Percentiles rank a stretch among this genome's conserved stretches.
Conservation (phyloP, 2,113 vertebrate species). For the Campylomormyrus numenius region DNA sequence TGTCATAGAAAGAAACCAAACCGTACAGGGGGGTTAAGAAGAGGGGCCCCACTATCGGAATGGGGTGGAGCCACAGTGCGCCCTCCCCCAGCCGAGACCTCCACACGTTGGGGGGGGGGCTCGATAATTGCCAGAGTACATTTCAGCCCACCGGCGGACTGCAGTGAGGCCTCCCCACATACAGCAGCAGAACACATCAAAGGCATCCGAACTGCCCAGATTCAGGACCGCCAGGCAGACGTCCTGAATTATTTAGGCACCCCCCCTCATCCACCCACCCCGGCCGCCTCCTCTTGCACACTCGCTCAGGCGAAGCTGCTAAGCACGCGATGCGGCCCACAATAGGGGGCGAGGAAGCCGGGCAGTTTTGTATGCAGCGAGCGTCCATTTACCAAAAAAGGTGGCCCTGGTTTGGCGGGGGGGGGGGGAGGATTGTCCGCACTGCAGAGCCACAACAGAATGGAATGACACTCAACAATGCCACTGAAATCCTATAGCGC, state of each 20-base stretch:
- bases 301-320: neutral
- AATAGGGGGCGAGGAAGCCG: constrained; percentile 11
- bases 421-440: neutral
- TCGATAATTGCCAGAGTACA: neutral
- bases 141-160: constrained; percentile 7
- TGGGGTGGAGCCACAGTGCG: neutral
- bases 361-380: neutral
- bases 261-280: neutral
- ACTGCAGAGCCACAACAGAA: constrained; percentile 9
- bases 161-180: neutral
- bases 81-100: neutral
- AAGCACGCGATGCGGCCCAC: constrained; percentile 26
- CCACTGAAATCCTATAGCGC: neutral
- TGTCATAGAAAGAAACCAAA: neutral
- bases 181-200: constrained; percentile 39
- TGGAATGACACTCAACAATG: neutral
- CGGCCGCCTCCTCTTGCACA: neutral
- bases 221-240: constrained; percentile 37
- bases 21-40: neutral
- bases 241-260: constrained; percentile 53
- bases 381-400: constrained; percentile 4
- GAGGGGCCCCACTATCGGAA: neutral
- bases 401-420: neutral
- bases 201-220: constrained; percentile 37
- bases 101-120: neutral